Evolutionary conservation across 2,113 vertebrate species (phyloP), one percentile per base, ranked within the genome.

Genomic region (Eurypyga helias): DNA sequence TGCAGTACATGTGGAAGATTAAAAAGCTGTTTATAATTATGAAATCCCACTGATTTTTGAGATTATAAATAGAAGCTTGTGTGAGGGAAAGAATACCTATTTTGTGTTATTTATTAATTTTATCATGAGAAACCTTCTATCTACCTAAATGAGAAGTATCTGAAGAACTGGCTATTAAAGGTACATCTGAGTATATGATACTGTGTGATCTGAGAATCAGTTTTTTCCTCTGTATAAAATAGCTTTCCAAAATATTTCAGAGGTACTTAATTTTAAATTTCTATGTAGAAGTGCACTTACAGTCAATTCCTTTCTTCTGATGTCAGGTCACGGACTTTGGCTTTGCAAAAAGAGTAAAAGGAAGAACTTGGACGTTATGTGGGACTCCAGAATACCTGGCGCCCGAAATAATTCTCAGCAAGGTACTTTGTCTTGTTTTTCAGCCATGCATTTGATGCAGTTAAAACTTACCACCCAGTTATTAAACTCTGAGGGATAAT

Each of bases 331-430:
- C 99, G 98, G 99, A 99, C 97, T 99, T 99, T 60, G 99, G 99
- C 62, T 99, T 99, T 98, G 99, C 99, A 97, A 99, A 99, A 98
- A 99, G 99, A 98, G 99, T 99, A 98, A 99, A 99, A 98, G 99
- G 99, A 92, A 99, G 99, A 98, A 99, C 99, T 94, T 99, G 99
- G 99, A 99, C 99, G 91, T 98, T 99, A 98, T 99, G 99, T 97
- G 99, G 99, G 69, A 99, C 99, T 96, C 99, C 99, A 95, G 99
- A 99, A 98, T 99, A 99, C 94, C 97, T 99, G 98, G 99, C 99
- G 96, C 99, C 99, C 95, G 99, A 99, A 98, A 99, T 99, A 98
- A 99, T 99, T 98, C 99, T 99, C 97, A 99, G 99, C 99, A 99
- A 99, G 99, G 99, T 99, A 93, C 71, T 76, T 79, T 57, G 65